phyloP scores from a whole-genome alignment of 2,888 invertebrate genomes.

The Lobophora halterata region DNA sequence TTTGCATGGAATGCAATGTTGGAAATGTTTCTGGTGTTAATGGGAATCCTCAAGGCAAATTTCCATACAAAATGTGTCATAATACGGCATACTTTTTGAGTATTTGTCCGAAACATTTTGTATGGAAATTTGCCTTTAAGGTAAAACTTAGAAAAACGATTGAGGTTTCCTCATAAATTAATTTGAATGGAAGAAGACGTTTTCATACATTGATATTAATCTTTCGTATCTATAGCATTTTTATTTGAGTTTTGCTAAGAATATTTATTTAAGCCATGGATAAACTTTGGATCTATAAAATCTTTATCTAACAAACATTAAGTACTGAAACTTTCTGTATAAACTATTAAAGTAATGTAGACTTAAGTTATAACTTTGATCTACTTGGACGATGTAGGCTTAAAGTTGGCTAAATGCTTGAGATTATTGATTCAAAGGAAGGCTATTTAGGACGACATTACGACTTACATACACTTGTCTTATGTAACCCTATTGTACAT shows the following conservation, averaged over 20 bases:
- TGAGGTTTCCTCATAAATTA: too few species aligned
- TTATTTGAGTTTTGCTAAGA: constrained; percentile 3
- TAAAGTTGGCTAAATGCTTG: constrained; percentile 9
- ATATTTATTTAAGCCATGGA: too few species aligned
- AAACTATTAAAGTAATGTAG: constrained; percentile 16
- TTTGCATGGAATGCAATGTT: constrained; percentile 22
- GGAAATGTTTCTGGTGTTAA: too few species aligned
- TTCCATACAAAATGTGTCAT: too few species aligned
- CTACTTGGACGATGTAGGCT: constrained; percentile 20
- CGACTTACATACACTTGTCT: constrained; percentile 37
- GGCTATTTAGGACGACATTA: constrained; percentile 18
- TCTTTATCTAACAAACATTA: too few species aligned
- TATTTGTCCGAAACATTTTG: too few species aligned
- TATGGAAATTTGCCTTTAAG: too few species aligned
- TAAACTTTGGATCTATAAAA: neutral
- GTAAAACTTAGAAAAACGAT: too few species aligned
- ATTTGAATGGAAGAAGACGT: too few species aligned
- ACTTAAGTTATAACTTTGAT: constrained; percentile 16
- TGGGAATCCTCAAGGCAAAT: too few species aligned
- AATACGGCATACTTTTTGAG: too few species aligned
- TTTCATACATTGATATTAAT: too few species aligned
- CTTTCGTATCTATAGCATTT: constrained; percentile 5
- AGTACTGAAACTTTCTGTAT: constrained; percentile 15
- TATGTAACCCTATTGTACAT: constrained; percentile 46
- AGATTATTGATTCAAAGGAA: constrained; percentile 19